phyloP scores from a whole-genome alignment of 2,888 invertebrate genomes.

The Macaria notata region DNA sequence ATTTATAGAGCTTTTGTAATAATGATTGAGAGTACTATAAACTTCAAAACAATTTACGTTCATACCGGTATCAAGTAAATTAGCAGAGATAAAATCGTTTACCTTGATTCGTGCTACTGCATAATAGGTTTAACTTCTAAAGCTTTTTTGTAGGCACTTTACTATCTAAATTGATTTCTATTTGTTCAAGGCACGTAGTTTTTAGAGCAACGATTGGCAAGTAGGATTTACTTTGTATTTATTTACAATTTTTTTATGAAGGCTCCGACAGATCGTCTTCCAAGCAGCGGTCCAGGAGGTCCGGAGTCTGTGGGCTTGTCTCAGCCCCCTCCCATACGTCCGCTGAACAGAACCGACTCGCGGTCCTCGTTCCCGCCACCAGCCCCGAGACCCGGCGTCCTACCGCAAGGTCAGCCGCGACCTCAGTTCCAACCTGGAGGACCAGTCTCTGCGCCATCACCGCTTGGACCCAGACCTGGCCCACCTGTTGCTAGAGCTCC shows the following conservation, averaged over 20 bases:
- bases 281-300: constrained; percentile 51
- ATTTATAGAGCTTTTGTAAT: no score
- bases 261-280: constrained; percentile 66
- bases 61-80: constrained; percentile 2
- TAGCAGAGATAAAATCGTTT: constrained; percentile 11
- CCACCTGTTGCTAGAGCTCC: constrained; percentile 57
- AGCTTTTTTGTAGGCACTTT: constrained; percentile 20
- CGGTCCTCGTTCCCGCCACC: constrained; percentile 63
- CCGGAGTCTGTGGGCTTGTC: constrained; percentile 49
- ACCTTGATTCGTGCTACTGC: constrained; percentile 15
- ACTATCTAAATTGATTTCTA: constrained; percentile 12
- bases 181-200: constrained; percentile 7
- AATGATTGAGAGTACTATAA: no score
- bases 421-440: constrained; percentile 76
- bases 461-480: constrained; percentile 61
- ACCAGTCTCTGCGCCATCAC: constrained; percentile 59
- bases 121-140: constrained; percentile 21
- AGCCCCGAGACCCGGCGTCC: constrained; percentile 53
- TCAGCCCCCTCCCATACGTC: constrained; percentile 59
- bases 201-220: not conserved
- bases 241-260: constrained; percentile 44
- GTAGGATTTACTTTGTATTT: no score
- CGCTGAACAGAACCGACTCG: constrained; percentile 66
- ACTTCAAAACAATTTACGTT: no score
- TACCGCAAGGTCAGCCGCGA: constrained; percentile 54